phyloP scores from a whole-genome alignment of 2,888 invertebrate genomes.

The Tenthredo notha region DNA sequence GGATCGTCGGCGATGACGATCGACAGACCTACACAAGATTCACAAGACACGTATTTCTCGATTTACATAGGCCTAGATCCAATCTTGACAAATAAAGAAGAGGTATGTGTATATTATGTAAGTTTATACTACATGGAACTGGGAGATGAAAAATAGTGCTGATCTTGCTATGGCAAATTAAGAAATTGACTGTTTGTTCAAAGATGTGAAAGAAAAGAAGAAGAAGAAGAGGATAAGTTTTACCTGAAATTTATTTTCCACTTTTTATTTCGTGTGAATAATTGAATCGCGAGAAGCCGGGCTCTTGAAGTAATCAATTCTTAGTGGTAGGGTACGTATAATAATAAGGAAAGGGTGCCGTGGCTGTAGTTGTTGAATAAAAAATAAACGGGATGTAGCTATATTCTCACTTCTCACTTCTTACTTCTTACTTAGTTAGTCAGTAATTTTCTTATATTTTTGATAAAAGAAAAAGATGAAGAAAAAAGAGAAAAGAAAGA shows the following conservation, averaged over 20 bases:
- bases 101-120: not conserved
- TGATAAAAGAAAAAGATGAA: constrained; percentile 23
- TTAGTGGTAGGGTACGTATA: not conserved
- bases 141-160: not conserved
- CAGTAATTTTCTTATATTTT: constrained; percentile 4
- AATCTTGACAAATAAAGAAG: constrained; percentile 17
- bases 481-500: not conserved
- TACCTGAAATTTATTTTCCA: not conserved
- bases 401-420: not conserved
- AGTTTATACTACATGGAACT: not conserved
- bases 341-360: not conserved
- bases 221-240: not conserved
- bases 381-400: not conserved
- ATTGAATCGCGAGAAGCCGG: not conserved
- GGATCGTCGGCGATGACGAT: not conserved
- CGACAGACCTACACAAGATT: not conserved
- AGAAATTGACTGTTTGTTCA: not conserved
- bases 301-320: constrained; percentile 1
- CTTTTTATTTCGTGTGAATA: not conserved
- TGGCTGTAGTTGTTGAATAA: not conserved
- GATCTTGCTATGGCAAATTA: not conserved
- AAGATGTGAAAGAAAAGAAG: too few species aligned
- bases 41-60: not conserved
- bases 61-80: constrained; percentile 17
- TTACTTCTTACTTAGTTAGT: not conserved